A percentile compares a stretch with the other conserved stretches of the same genome.
Evolutionary conservation across 2,113 vertebrate species (phyloP).

Genomic region (Hyaena hyaena): DNA sequence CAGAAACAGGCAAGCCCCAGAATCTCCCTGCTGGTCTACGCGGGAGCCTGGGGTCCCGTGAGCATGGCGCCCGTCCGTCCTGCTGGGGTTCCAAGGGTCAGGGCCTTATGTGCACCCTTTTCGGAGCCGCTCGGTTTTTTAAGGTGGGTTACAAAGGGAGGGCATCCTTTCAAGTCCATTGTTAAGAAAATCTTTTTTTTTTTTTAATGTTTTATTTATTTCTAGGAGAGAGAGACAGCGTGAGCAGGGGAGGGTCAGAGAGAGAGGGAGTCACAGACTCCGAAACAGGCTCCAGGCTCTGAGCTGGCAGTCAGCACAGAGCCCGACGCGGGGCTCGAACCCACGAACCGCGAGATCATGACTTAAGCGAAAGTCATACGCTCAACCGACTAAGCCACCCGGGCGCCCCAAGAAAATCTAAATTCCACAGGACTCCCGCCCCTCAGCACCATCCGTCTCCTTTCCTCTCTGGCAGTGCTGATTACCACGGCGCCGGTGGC

Average conservation of each 20-base stretch:
- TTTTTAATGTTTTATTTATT: no score
- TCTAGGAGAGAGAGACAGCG: no score
- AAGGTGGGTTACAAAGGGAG: neutral
- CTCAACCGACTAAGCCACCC: no score
- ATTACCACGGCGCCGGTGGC: accelerated
- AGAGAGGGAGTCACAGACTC: no score
- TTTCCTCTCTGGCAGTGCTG: no score
- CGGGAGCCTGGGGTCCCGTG: accelerated
- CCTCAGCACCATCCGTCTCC: neutral
- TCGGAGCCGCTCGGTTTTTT: accelerated
- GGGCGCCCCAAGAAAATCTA: neutral
- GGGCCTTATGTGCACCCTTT: neutral
- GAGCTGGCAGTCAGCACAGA: no score
- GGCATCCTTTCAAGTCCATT: neutral
- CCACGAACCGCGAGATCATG: no score
- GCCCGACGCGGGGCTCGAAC: no score
- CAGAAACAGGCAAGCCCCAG: neutral
- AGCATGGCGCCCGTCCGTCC: accelerated
- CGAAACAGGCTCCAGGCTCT: no score
- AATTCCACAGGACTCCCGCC: neutral
- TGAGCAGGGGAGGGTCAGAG: no score
- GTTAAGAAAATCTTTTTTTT: neutral
- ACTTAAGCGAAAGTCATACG: no score
- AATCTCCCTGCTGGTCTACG: accelerated
- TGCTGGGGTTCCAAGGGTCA: neutral